Evolutionary conservation across 2,888 invertebrate species (phyloP).

Genomic region (Agriopis marginaria): DNA sequence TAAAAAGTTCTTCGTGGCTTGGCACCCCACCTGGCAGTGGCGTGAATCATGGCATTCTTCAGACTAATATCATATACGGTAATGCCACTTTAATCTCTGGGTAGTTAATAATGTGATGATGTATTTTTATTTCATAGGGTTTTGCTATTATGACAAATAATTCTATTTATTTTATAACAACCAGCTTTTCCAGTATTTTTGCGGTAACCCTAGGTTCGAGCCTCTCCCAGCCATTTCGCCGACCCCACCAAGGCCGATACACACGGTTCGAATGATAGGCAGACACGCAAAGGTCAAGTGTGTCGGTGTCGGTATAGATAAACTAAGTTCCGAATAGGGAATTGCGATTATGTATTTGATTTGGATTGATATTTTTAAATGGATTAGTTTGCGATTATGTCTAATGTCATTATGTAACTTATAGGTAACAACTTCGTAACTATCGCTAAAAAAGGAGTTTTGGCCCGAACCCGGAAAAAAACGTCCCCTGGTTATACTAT

Average conservation of each 20-base stretch:
- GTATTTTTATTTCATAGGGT: too few species aligned
- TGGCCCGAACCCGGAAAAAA: too few species aligned
- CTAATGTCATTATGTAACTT: not conserved
- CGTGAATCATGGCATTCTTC: too few species aligned
- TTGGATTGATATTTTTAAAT: constrained; percentile 14
- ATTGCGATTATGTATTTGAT: constrained; percentile 16
- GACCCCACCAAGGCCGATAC: constrained; percentile 50
- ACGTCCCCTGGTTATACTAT: too few species aligned
- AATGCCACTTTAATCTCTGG: too few species aligned
- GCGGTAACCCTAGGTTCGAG: not conserved
- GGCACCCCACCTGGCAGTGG: too few species aligned
- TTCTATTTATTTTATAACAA: not conserved
- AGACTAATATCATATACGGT: not conserved
- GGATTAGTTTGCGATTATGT: not conserved
- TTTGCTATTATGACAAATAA: too few species aligned
- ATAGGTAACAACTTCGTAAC: not conserved
- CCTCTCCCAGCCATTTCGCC: constrained; percentile 63
- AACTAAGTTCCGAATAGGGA: constrained; percentile 8
- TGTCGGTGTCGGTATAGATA: constrained; percentile 22
- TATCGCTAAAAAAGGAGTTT: too few species aligned
- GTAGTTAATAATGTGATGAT: too few species aligned
- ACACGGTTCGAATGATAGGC: constrained; percentile 43
- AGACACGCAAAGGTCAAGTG: constrained; percentile 47
- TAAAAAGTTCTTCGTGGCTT: too few species aligned
- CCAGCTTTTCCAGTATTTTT: not conserved